Evolutionary conservation across 2,888 invertebrate species (phyloP).

Genomic region (Spodoptera littoralis): DNA sequence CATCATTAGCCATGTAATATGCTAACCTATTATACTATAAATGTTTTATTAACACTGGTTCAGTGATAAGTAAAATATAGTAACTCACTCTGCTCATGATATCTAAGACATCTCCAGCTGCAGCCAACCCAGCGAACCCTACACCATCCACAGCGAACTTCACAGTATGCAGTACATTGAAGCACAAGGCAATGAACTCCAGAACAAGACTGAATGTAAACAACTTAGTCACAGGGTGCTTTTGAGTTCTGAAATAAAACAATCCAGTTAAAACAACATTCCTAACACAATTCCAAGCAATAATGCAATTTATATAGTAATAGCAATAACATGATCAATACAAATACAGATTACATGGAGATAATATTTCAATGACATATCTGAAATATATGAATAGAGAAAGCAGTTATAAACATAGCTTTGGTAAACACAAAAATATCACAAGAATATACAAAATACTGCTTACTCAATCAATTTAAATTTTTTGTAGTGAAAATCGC

Average conservation of each 20-base stretch:
- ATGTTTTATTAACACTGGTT: no score
- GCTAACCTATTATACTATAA: no score
- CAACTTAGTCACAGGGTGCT: conserved; percentile 96
- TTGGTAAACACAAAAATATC: conserved; percentile 29
- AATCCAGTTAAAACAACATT: conserved; percentile 10
- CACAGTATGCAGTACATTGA: conserved; percentile 96
- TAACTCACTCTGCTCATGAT: conserved; percentile 95
- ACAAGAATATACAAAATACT: conserved; percentile 37
- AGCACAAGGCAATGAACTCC: conserved; percentile 95
- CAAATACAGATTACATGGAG: conserved; percentile 16
- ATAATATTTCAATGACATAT: conserved; percentile 17
- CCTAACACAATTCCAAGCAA: conserved; percentile 13
- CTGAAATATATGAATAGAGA: conserved; percentile 13
- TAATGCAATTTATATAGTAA: conserved; percentile 12
- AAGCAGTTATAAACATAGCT: conserved; percentile 30
- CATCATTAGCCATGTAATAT: no score
- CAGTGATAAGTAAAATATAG: not conserved
- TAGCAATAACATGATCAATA: conserved; percentile 28
- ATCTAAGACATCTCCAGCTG: conserved; percentile 97
- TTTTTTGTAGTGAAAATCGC: conserved; percentile 42
- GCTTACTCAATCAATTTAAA: conserved; percentile 46
- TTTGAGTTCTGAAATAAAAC: conserved; percentile 90
- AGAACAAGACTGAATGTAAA: conserved; percentile 96
- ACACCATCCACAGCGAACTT: conserved; percentile 97
- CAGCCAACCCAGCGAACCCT: conserved; percentile 94